These are phyloP conservation scores for Glaucopsyche alexis DNA, from an alignment of 2,888 invertebrate species.

Conservation along the genomic window DNA sequence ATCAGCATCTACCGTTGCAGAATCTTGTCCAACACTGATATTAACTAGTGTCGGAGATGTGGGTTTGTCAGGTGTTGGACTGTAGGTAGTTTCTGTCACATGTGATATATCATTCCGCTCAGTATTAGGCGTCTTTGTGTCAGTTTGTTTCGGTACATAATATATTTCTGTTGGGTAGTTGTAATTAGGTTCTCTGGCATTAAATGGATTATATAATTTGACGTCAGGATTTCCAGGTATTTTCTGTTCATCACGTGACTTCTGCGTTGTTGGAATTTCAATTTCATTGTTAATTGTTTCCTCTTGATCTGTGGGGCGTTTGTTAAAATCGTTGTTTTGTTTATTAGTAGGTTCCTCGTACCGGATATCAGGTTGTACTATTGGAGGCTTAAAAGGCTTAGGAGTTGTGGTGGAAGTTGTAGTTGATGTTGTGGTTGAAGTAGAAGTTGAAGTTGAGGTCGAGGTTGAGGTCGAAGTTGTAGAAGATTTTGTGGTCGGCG, in stretches of 20 bases:
- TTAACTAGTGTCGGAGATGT: conserved; percentile 49
- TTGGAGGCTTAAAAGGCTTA: conserved; percentile 30
- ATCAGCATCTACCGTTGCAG: conserved; percentile 48
- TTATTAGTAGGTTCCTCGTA: conserved; percentile 30
- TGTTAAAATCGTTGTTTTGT: conserved; percentile 32
- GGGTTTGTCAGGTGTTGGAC: conserved; percentile 42
- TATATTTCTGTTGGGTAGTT: conserved; percentile 4
- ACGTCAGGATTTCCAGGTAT: not conserved
- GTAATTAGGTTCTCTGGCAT: not conserved
- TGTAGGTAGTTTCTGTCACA: conserved; percentile 46
- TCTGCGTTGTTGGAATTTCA: not conserved
- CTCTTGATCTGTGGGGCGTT: conserved; percentile 17
- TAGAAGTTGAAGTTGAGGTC: conserved; percentile 33
- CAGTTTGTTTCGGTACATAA: conserved; percentile 16
- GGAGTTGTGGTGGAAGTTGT: conserved; percentile 40
- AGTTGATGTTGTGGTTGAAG: conserved; percentile 36
- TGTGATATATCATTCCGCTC: conserved; percentile 38
- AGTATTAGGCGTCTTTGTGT: conserved; percentile 28
- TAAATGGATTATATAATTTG: conserved; percentile 8
- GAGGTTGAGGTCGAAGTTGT: conserved; percentile 30
- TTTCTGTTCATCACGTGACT: not conserved
- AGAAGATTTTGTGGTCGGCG: not conserved
- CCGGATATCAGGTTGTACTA: conserved; percentile 20
- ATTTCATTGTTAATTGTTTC: conserved; percentile 23
- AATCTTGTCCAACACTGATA: conserved; percentile 49